These are phyloP conservation scores for Saturnia japonica DNA, from an alignment of 2,888 invertebrate species.

Conservation along the genomic window DNA sequence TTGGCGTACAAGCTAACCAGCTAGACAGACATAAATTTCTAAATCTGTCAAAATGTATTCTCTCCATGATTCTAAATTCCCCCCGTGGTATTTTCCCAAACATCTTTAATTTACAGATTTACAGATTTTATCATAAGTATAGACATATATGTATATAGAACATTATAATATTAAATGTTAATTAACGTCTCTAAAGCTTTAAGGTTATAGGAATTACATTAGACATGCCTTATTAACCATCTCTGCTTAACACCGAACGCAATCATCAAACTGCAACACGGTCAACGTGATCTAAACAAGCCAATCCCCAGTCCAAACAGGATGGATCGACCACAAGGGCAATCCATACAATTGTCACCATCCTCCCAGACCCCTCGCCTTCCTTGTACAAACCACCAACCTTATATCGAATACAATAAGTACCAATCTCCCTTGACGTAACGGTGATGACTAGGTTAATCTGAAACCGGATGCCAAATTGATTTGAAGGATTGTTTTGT, in stretches of 20 bases:
- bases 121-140: too few relatives aligned
- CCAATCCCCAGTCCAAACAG: conserved; percentile 37
- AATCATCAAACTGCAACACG: neutral
- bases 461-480: conserved; percentile 38
- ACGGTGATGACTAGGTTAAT: conserved; percentile 34
- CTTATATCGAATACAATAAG: conserved; percentile 32
- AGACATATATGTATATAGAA: too few relatives aligned
- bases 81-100: too few relatives aligned
- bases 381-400: conserved; percentile 31
- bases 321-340: conserved; percentile 72
- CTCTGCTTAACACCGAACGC: neutral
- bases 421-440: neutral
- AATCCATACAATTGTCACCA: conserved; percentile 66
- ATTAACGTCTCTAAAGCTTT: neutral
- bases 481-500: conserved; percentile 32
- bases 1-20: too few relatives aligned
- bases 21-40: too few relatives aligned
- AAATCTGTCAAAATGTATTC: too few relatives aligned
- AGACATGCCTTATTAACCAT: neutral
- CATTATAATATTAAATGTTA: neutral
- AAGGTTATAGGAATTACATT: neutral
- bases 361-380: conserved; percentile 71
- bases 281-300: conserved; percentile 5
- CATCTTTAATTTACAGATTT: too few relatives aligned
- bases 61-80: too few relatives aligned